Evolutionary conservation across 92 coral and sea anemone genomes (phyloP).

Genomic region (Micromussa lordhowensis): DNA sequence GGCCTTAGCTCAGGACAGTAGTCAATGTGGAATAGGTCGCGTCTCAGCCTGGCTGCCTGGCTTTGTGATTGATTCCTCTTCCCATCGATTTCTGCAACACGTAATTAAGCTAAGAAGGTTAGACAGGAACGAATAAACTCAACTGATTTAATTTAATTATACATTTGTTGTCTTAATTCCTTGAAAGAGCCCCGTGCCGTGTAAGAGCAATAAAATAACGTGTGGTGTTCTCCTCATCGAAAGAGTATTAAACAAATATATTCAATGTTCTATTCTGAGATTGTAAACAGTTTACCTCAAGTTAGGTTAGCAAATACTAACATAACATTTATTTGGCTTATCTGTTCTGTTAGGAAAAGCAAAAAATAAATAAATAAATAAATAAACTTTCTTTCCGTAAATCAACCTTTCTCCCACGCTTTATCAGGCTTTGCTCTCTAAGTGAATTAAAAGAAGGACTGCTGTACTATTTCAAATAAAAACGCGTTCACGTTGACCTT

Average conservation of each 20-base stretch:
- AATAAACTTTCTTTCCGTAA: neutral
- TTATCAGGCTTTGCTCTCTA: too few relatives aligned
- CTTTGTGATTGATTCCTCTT: constrained; percentile 31
- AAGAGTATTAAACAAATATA: too few relatives aligned
- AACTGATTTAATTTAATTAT: too few relatives aligned
- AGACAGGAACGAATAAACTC: too few relatives aligned
- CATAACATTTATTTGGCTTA: neutral
- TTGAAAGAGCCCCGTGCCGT: too few relatives aligned
- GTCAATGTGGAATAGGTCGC: constrained; percentile 23
- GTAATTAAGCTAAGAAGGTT: neutral
- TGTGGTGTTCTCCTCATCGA: neutral
- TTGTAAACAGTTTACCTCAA: neutral
- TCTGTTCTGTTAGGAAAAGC: neutral
- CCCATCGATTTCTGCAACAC: neutral
- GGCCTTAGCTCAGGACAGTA: constrained; percentile 68
- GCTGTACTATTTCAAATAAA: too few relatives aligned
- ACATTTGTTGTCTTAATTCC: too few relatives aligned
- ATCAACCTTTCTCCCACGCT: neutral
- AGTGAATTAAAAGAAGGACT: neutral
- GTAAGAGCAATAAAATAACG: too few relatives aligned
- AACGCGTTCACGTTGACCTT: neutral
- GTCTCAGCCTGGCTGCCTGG: constrained; percentile 53
- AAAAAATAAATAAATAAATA: neutral
- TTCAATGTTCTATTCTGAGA: too few relatives aligned
- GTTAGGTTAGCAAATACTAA: neutral